Percentiles rank a stretch among this genome's conserved stretches.
phyloP scores from a whole-genome alignment of 2,888 invertebrate genomes.

The Sinotaia quadrata region DNA sequence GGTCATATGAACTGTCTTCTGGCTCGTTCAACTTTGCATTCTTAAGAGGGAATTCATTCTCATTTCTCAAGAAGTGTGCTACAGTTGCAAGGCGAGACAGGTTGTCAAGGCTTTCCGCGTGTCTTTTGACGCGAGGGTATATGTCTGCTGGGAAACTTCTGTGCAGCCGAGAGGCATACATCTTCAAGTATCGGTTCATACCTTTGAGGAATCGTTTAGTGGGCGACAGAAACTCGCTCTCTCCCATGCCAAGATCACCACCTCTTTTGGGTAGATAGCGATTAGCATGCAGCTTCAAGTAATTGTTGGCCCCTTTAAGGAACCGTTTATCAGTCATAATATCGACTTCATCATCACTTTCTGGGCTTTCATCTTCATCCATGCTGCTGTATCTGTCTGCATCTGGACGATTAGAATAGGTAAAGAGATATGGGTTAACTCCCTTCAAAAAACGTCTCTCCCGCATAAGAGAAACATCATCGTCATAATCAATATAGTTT shows the following conservation, averaged over 20 bases:
- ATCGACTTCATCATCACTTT: neutral
- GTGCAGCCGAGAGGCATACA: neutral
- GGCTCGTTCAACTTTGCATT: no score
- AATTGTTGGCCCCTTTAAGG: conserved; percentile 6
- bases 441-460: conserved; percentile 29
- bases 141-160: neutral
- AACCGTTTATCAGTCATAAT: conserved; percentile 11
- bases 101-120: neutral
- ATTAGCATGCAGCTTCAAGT: neutral
- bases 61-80: no score
- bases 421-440: conserved; percentile 15
- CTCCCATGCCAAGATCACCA: neutral
- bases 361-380: no score
- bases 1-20: no score
- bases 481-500: neutral
- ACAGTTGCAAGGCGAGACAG: no score
- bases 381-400: no score
- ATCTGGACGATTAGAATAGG: conserved; percentile 1
- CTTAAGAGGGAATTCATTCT: no score
- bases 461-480: neutral
- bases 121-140: neutral
- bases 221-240: neutral
- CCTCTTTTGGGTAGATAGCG: neutral
- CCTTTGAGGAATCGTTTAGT: conserved; percentile 9
- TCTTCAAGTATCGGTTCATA: neutral